phyloP scores from a whole-genome alignment of 2,797 vertebrate species.

The Syngnathus rostellatus region DNA sequence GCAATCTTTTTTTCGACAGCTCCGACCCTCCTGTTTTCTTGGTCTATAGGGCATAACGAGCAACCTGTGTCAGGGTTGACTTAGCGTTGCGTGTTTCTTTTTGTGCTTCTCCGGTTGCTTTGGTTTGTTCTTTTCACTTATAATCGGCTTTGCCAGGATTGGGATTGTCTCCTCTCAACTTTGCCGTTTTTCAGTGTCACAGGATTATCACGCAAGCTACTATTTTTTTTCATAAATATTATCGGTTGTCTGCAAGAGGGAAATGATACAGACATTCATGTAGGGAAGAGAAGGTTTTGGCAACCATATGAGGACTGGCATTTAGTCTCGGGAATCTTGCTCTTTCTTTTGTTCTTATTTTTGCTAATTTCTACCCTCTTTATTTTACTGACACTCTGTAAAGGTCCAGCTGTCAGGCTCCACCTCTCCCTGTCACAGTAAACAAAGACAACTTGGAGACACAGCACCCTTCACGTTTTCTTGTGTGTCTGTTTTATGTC shows the following conservation, averaged over 20 bases:
- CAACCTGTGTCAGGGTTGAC: constrained; percentile 51
- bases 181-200: constrained; percentile 46
- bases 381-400: constrained; percentile 59
- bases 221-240: too few species aligned
- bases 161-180: constrained; percentile 56
- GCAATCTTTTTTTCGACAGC: constrained; percentile 17
- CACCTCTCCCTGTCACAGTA: constrained; percentile 66
- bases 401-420: constrained; percentile 67
- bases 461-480: constrained; percentile 36
- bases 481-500: constrained; percentile 28
- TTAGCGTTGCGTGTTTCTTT: constrained; percentile 45
- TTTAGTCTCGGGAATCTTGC: constrained; percentile 48
- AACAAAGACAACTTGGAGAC: constrained; percentile 63
- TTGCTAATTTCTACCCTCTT: constrained; percentile 53
- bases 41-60: constrained; percentile 40
- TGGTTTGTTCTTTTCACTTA: constrained; percentile 54
- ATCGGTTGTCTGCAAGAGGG: too few species aligned
- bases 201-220: constrained; percentile 36
- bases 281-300: constrained; percentile 51
- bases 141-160: constrained; percentile 65
- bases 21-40: constrained; percentile 28
- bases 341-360: constrained; percentile 55
- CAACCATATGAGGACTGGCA: constrained; percentile 54
- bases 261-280: too few species aligned
- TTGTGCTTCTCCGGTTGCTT: constrained; percentile 38